Base-by-base conservation (phyloP, 2,797 vertebrate genomes). In the Lemur catta region DNA sequence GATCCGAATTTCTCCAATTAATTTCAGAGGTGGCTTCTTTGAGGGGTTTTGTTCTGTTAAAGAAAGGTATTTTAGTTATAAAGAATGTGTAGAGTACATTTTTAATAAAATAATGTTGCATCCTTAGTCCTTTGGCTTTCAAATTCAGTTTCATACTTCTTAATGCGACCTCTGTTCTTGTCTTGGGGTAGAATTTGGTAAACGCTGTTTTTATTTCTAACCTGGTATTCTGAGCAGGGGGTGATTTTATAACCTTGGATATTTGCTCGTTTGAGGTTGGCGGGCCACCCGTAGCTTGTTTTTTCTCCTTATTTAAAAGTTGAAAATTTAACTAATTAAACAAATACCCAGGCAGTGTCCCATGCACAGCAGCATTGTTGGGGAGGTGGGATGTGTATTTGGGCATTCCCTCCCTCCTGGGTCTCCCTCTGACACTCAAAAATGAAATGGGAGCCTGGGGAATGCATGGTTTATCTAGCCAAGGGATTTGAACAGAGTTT, bases 101-200 rank as follows among this genome's bases (percentile, higher is more conserved):
- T 97, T 52, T 13, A 13, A 98, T 98, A 97, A 98, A 98, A 98
- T 98, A 98, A 98, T 98, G 94, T 85, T 20, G 20, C 95, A 97
- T 97, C 96, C 97, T 98, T 97, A 94, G 95, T 97, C 96, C 97
- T 96, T 96, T 97, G 96, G 94, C 13, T 69, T 98, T 97, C 96
- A 95, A 89, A 85, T 97, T 94, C 92, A 94, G 91, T 98, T 98
- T 98, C 95, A 59, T 95, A 81, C 88, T 97, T 98, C 96, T 98
- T 98, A 99, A 98, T 98, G 97, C 94, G 76, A 95, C 96, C 98
- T 98, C 98, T 99, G 98, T 98, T 98, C 94, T 96, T 97, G 75
- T 96, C 87, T 98, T 92, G 95, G 94, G 89, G 89, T 96, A 97
- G 96, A 88, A 96, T 97, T 98, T 98, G 98, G 89, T 98, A 98